phyloP scores from a whole-genome alignment of 2,888 invertebrate genomes.

The Leptopterna dolabrata region DNA sequence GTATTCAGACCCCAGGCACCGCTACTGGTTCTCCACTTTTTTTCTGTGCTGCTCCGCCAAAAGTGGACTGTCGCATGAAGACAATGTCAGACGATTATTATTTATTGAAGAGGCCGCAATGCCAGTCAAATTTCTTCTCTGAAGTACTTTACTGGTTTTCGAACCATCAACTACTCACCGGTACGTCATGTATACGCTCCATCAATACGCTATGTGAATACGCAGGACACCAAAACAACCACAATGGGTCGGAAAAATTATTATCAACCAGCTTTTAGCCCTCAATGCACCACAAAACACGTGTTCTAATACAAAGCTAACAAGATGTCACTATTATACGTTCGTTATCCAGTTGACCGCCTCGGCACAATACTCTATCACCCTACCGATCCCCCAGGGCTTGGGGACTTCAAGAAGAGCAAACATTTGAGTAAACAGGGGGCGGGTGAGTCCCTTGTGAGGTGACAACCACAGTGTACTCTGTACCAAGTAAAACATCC shows the following conservation, averaged over 20 bases:
- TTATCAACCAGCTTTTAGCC: background rate
- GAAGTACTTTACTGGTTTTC: too few relatives aligned
- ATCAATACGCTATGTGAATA: too few relatives aligned
- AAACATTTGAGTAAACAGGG: background rate
- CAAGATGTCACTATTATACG: slow-evolving; percentile 32
- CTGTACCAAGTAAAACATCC: background rate
- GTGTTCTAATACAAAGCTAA: slow-evolving; percentile 11
- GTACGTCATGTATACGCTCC: too few relatives aligned
- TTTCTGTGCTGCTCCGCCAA: too few relatives aligned
- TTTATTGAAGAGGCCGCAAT: too few relatives aligned
- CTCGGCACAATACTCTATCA: slow-evolving; percentile 23
- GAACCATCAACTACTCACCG: too few relatives aligned
- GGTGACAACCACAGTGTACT: background rate
- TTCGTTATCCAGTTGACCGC: slow-evolving; percentile 43
- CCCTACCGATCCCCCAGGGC: background rate
- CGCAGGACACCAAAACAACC: too few relatives aligned
- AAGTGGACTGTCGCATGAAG: too few relatives aligned
- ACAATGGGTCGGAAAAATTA: background rate
- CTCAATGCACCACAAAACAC: background rate
- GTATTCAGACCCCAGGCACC: too few relatives aligned
- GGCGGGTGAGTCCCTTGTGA: background rate
- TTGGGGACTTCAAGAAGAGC: background rate
- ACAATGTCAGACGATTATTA: too few relatives aligned
- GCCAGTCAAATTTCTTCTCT: too few relatives aligned
- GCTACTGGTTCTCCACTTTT: too few relatives aligned